Base-by-base conservation (phyloP, 2,888 invertebrate genomes). In the Cinara cedri region DNA sequence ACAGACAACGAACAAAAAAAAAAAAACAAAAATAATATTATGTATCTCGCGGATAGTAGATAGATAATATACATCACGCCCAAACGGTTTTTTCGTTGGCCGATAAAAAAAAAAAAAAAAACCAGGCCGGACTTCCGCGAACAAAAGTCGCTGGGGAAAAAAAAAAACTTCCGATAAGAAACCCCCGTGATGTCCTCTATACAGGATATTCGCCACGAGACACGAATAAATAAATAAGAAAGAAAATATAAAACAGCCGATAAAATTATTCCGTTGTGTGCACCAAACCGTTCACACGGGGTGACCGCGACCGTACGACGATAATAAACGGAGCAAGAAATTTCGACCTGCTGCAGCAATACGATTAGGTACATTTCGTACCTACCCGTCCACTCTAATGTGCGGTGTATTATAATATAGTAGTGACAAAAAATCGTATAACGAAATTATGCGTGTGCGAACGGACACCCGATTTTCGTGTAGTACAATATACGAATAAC, bases 251-350 rank as follows among this genome's bases (percentile, higher is more conserved):
- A 57, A 62, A 72, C 60, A n/a, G 72, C 60, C 60, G 72, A 72
- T 72, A 60, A 72, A 66, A 62, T 16, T 60, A 16, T 16, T 24
- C 34, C n/a, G 34, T 55, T 70, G 34, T 34, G 34, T 70, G 54
- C 70, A 10, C 21, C 26, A 26, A 51, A 72, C 60, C 46, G 72
- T 74, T 74, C 72, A 74, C 72, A 74, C 72, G 72, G 34, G 60
- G n/a, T 26, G 42, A 6, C 42, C 62, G 42, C 26, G 16, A n/a
- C n/a, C n/a, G n/a, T n/a, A 60, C n/a, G 26, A 26, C 6, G 55
- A 19, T 55, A 34, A 34, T 34, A 34, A 34, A 34, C 34, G 34
- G 34, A 34, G 34, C 34, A 34, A 34, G 34, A 34, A 34, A 34
- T 34, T 3, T 34, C 34, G 34, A 55, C 57, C 14, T 24, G 13